Base-by-base conservation (phyloP, 2,888 invertebrate genomes). In the Celastrina argiolus region DNA sequence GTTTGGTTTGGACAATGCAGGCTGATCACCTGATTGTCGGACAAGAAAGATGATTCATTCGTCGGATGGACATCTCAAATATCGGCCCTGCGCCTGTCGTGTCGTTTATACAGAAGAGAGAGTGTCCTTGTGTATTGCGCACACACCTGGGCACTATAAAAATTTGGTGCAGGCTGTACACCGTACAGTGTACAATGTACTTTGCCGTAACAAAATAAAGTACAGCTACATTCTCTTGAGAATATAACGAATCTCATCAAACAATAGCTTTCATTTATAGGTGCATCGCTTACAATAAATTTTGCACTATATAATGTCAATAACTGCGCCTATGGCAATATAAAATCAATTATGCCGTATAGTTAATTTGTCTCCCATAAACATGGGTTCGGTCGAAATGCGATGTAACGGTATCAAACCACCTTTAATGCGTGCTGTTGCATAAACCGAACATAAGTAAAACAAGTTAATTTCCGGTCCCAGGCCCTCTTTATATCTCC, bases 351-450 rank as follows among this genome's bases (percentile, higher is more conserved):
- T 26, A 22, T 22, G 3, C 51, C 14, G 22, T 12, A 22, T 22
- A 22, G 51, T 22, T 51, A 51, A 67, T 71, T 65, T 67, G 64
- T 72, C 74, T 73, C 73, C 68, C 68, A 67, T 78, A 79, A 80
- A 78, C 76, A 76, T 74, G 75, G 72, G 76, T 76, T 76, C 69
- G 67, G 69, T 78, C 78, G 79, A 83, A 82, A 76, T 81, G 78
- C 82, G 78, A 79, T 66, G 67, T 86, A 87, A 87, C 88, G 84
- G 87, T 82, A 84, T 78, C 74, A 82, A 82, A 82, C 77, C 75
- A 79, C 82, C 78, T 82, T 80, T 81, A 84, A 81, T 81, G 78
- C 74, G 74, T 76, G 78, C 78, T 75, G 79, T 81, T 84, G 79
- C 80, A 78, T 82, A 82, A 82, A 73, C 67, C 67, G 65, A 72